These are phyloP conservation scores for Thryonomys swinderianus DNA, from an alignment of 2,113 vertebrate species.

Conservation along the genomic window DNA sequence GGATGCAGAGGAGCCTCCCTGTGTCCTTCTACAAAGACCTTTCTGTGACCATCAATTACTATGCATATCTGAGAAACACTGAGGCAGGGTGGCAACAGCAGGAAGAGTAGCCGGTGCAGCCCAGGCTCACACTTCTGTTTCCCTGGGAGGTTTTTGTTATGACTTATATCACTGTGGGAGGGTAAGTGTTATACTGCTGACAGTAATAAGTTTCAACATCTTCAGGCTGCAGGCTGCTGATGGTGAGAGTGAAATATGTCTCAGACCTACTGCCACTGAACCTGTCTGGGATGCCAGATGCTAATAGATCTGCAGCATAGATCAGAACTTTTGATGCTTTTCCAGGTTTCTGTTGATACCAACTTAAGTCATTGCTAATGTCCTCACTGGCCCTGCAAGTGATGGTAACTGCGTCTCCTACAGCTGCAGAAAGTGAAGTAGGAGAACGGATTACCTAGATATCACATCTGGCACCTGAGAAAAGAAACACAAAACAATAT, in stretches of 20 bases:
- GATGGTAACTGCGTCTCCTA: constrained; percentile 4
- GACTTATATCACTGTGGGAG: neutral
- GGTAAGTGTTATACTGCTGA: fast-evolving
- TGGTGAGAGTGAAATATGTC: neutral
- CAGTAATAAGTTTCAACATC: neutral
- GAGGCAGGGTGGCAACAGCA: neutral
- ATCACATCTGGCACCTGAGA: constrained; percentile 21
- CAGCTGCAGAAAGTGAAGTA: neutral
- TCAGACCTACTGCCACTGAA: neutral
- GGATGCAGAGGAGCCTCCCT: no score
- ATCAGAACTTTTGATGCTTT: neutral
- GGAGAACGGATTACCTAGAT: neutral
- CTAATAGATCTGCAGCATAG: fast-evolving
- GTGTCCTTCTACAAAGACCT: neutral
- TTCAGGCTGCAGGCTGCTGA: neutral
- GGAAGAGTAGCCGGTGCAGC: no score
- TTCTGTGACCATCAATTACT: neutral
- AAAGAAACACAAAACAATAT: neutral
- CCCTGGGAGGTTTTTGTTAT: neutral
- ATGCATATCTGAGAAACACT: neutral
- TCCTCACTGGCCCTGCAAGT: neutral
- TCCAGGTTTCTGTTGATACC: constrained; percentile 25
- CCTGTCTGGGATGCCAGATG: neutral
- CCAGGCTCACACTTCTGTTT: neutral
- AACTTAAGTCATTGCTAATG: neutral